phyloP scores from a whole-genome alignment of 2,113 vertebrate genomes.

The Thunnus thynnus region DNA sequence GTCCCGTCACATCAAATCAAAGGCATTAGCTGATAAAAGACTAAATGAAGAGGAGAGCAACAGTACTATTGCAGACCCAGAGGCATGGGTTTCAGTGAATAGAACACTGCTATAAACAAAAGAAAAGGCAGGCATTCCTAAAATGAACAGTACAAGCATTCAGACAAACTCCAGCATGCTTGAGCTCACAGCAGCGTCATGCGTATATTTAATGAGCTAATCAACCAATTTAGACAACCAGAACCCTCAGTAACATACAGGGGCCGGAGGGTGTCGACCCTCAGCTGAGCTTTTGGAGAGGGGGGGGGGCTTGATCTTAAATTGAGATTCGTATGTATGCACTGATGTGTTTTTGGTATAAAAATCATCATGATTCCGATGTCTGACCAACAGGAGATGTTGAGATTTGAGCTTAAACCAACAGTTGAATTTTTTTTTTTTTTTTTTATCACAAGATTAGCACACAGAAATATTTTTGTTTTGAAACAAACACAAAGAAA shows the following conservation, averaged over 20 bases:
- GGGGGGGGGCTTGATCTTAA: not conserved
- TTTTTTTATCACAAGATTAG: slow-evolving; percentile 13
- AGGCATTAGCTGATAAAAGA: slow-evolving; percentile 45
- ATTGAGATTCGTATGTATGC: slow-evolving; percentile 5
- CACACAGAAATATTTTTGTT: slow-evolving; percentile 46
- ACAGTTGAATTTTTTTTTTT: slow-evolving; percentile 24
- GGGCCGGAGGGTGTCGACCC: not conserved
- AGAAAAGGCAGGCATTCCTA: slow-evolving; percentile 62
- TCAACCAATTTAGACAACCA: slow-evolving; percentile 22
- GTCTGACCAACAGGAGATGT: slow-evolving; percentile 5
- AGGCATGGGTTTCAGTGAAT: slow-evolving; percentile 29
- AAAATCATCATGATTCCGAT: slow-evolving; percentile 21
- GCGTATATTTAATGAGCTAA: slow-evolving; percentile 52
- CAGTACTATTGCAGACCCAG: slow-evolving; percentile 32
- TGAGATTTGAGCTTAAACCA: slow-evolving; percentile 27
- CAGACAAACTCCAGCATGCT: slow-evolving; percentile 72
- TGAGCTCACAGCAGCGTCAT: slow-evolving; percentile 59
- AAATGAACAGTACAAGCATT: slow-evolving; percentile 60
- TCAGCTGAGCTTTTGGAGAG: slow-evolving; percentile 7
- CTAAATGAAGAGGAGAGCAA: slow-evolving; percentile 34
- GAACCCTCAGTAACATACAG: slow-evolving; percentile 1
- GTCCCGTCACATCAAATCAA: slow-evolving; percentile 42
- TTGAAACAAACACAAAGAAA: slow-evolving; percentile 63
- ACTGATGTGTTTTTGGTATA: slow-evolving; percentile 16
- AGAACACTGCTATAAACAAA: slow-evolving; percentile 50